Percentiles rank a stretch among this genome's conserved stretches.
Evolutionary conservation across 1,140 invertebrate genomes (phyloP).

Genomic region (Ditylenchus dipsaci): DNA sequence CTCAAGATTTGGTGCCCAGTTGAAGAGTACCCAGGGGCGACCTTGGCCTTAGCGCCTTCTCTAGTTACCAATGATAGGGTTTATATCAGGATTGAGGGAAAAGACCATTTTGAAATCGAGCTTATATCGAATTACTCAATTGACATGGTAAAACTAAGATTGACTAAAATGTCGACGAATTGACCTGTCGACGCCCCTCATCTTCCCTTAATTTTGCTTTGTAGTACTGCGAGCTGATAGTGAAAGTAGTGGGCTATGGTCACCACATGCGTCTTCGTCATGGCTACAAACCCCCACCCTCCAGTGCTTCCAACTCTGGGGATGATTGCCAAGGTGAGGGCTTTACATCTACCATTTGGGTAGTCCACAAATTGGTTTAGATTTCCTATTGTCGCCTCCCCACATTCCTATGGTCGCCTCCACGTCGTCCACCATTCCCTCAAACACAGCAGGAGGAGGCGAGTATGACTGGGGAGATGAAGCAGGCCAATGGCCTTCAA

Average conservation of each 20-base stretch:
- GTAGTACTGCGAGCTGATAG: constrained; percentile 6
- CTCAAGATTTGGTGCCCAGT: too few species aligned
- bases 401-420: constrained; percentile 1
- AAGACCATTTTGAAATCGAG: too few species aligned
- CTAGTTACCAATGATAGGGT: too few species aligned
- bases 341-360: too few species aligned
- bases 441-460: background rate
- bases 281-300: background rate
- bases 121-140: too few species aligned
- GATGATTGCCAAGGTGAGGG: constrained; percentile 5
- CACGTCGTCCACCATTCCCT: background rate
- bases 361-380: background rate
- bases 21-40: too few species aligned
- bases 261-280: constrained; percentile 8
- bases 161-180: too few species aligned
- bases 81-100: too few species aligned
- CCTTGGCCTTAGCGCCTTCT: too few species aligned
- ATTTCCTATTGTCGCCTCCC: constrained; percentile 5
- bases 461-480: background rate
- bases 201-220: background rate
- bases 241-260: constrained; percentile 6
- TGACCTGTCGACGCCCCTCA: too few species aligned
- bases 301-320: constrained; percentile 3
- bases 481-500: background rate
- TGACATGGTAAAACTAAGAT: too few species aligned